Evolutionary conservation across 2,113 vertebrate species (phyloP).

Genomic region (Nothoprocta perdicaria): DNA sequence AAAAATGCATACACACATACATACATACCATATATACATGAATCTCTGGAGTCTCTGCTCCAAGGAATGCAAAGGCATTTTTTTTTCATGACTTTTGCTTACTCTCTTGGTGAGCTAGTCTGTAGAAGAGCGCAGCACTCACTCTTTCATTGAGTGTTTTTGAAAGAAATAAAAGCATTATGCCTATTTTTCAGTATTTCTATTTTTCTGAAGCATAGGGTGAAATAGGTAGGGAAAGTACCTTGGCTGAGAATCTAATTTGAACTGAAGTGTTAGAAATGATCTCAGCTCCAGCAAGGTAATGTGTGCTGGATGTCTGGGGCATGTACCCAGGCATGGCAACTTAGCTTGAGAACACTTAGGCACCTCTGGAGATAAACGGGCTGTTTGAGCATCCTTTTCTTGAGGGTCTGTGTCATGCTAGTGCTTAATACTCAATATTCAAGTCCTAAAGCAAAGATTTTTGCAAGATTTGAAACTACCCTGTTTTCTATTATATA

Average conservation of each 20-base stretch:
- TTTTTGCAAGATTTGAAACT: neutral
- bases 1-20: no score
- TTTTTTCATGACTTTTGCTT: neutral
- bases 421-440: neutral
- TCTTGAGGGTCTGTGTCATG: neutral
- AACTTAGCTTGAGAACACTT: neutral
- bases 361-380: neutral
- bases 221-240: neutral
- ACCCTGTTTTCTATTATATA: fast-evolving
- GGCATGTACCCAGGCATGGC: neutral
- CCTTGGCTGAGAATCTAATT: neutral
- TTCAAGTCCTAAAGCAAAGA: neutral
- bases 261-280: neutral
- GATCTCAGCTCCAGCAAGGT: neutral
- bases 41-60: neutral
- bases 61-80: neutral
- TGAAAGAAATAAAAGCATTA: neutral
- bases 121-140: neutral
- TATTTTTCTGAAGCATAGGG: neutral
- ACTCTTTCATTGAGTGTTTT: neutral
- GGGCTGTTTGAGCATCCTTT: neutral
- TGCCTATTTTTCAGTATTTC: neutral
- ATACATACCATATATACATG: no score
- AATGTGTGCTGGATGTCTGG: neutral
- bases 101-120: neutral